These are phyloP conservation scores for Dysmachus trigonus DNA, from an alignment of 2,888 invertebrate species.

Conservation along the genomic window DNA sequence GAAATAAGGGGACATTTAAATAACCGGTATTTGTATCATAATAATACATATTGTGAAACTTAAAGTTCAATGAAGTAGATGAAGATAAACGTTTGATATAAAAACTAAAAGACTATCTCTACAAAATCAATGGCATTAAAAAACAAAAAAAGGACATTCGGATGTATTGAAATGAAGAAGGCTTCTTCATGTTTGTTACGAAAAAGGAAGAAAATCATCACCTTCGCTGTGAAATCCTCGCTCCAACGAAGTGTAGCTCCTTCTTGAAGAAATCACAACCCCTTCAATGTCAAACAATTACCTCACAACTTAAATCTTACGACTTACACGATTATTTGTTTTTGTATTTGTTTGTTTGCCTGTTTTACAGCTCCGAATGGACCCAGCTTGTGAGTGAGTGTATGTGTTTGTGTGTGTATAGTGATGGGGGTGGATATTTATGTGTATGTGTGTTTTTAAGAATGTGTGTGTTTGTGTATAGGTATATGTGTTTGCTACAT, in stretches of 20 bases:
- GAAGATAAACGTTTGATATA: not conserved
- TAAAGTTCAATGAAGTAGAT: not conserved
- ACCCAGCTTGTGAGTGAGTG: not conserved
- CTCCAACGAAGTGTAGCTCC: slow-evolving; percentile 1
- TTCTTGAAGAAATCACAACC: slow-evolving; percentile 34
- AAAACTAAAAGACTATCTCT: not conserved
- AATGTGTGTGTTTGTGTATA: not conserved
- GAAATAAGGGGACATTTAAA: too few relatives aligned
- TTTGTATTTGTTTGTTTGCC: slow-evolving; percentile 35
- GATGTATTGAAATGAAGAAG: not conserved
- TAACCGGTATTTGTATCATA: not conserved
- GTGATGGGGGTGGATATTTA: too few relatives aligned
- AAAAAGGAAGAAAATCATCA: not conserved
- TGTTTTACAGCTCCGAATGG: not conserved
- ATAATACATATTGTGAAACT: not conserved
- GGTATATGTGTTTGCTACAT: not conserved
- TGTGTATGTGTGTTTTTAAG: too few relatives aligned
- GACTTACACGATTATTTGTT: slow-evolving; percentile 41
- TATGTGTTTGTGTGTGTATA: too few relatives aligned
- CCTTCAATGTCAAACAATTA: slow-evolving; percentile 43
- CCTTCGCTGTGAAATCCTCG: not conserved
- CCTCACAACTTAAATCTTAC: slow-evolving; percentile 38
- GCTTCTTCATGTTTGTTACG: not conserved
- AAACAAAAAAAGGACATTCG: not conserved
- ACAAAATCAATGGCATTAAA: slow-evolving; percentile 22